Percentiles rank a stretch among this genome's conserved stretches.
phyloP scores from a whole-genome alignment of 2,797 vertebrate species.

The Mus spretus region DNA sequence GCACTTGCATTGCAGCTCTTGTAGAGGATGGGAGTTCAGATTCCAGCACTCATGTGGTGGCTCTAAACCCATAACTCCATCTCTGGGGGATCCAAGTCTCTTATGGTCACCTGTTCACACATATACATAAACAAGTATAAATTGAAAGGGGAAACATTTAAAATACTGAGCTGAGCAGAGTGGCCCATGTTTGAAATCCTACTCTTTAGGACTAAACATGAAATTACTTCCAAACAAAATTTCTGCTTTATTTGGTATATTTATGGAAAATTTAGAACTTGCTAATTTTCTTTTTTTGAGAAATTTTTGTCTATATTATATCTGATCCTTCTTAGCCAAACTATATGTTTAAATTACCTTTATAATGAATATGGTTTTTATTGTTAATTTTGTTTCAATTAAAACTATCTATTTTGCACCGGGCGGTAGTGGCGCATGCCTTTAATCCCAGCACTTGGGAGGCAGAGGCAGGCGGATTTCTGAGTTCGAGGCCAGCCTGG shows the following conservation, averaged over 20 bases:
- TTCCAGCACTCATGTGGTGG: neutral
- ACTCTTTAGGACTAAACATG: neutral
- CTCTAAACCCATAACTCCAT: neutral
- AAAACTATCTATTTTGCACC: neutral
- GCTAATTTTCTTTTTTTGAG: neutral
- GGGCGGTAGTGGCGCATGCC: too few species aligned
- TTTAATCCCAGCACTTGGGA: too few species aligned
- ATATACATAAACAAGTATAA: neutral
- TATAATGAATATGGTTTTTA: neutral
- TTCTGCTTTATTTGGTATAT: slow-evolving; percentile 18
- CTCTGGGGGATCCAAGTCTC: neutral
- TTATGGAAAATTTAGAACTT: slow-evolving; percentile 34
- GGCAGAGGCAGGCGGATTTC: too few species aligned
- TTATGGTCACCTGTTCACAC: neutral
- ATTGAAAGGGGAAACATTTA: neutral
- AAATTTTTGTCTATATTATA: slow-evolving; percentile 5
- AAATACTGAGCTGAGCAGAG: neutral
- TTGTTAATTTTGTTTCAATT: neutral
- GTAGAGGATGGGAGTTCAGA: neutral
- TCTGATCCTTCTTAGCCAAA: neutral
- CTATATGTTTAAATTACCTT: neutral
- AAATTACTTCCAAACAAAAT: slow-evolving; percentile 48
- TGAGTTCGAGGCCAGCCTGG: too few species aligned
- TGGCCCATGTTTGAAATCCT: neutral
- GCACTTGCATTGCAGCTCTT: neutral